A percentile compares a stretch with the other conserved stretches of the same genome.
These are phyloP conservation scores for Eustalomyia histrio DNA, from an alignment of 2,888 invertebrate genomes.

Conservation along the genomic window DNA sequence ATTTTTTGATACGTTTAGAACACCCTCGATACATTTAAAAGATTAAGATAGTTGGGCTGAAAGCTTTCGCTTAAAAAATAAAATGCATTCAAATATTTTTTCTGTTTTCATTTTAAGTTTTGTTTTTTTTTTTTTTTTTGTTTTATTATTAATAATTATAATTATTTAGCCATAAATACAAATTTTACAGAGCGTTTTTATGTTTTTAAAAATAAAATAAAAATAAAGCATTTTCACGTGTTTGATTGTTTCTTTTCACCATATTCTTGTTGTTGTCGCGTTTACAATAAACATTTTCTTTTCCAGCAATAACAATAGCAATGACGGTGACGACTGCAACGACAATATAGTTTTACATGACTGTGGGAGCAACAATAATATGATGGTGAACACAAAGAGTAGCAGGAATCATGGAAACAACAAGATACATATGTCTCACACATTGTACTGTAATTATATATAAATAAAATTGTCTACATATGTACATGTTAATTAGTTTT, in stretches of 20 bases:
- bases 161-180: slow-evolving; percentile 42
- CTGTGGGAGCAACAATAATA: slow-evolving; percentile 55
- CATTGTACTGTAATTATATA: slow-evolving; percentile 51
- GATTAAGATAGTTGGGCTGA: background rate
- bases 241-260: slow-evolving; percentile 4
- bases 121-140: slow-evolving; percentile 22
- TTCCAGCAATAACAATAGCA: slow-evolving; percentile 63
- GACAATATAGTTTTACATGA: slow-evolving; percentile 58
- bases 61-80: too few species aligned
- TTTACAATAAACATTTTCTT: slow-evolving; percentile 61
- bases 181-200: slow-evolving; percentile 62
- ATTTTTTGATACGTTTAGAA: too few species aligned
- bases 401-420: slow-evolving; percentile 59
- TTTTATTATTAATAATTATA: too few species aligned
- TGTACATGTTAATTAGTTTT: too few species aligned
- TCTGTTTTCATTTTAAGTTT: slow-evolving; percentile 37
- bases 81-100: background rate
- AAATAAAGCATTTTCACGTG: slow-evolving; percentile 49
- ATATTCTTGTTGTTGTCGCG: background rate
- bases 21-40: too few species aligned
- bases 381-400: slow-evolving; percentile 53
- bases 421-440: slow-evolving; percentile 59
- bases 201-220: slow-evolving; percentile 42
- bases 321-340: slow-evolving; percentile 58
- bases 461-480: background rate